Base-by-base conservation (phyloP, 1,140 invertebrate species). In the Oryzaephilus surinamensis region DNA sequence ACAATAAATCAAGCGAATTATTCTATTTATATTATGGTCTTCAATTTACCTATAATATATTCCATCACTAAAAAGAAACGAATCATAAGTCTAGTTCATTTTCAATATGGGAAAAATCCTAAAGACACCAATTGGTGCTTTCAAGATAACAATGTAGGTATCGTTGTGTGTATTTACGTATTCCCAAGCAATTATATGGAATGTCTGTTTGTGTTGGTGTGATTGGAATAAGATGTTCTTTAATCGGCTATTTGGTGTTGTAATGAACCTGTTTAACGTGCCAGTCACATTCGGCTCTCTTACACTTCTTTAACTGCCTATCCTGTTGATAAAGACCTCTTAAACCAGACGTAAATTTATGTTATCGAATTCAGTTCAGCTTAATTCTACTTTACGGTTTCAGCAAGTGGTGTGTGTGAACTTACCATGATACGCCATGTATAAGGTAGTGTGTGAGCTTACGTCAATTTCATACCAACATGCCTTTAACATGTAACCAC, bases 301-400 rank as follows among this genome's bases (percentile, higher is more conserved):
- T 38, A 38, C 36, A 38, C 36, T 38, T 30, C 36, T 38, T 31
- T 30, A 31, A 38, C 36, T 30, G 36, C 36, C 36, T 38, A 38
- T 31, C 36, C 16, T 31, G 28, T 32, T 38, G 36, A 38, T 38
- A 38, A 38, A 38, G 16, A 20, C 36, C 28, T 31, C 28, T 38
- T 38, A 38, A 38, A 38, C 29, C 17, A 28, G 36, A 38, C 36
- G 36, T 38, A 30, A 38, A 38, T 38, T 38, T 38, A 38, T 38
- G 30, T 38, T 38, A 38, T 38, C 27, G 17, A 30, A 38, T 20
- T 38, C 24, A 27, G 30, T 29, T 38, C 27, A 38, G 28, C 27
- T 29, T 38, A 38, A 38, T 38, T 38, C 36, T 17, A 29, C 30
- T 38, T 30, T 21, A 38, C 19, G 18, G 19, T 24, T 23, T 14